Evolutionary conservation across 1,140 invertebrate species (phyloP), one percentile per base, ranked within the genome.

Genomic region (Arion vulgaris): DNA sequence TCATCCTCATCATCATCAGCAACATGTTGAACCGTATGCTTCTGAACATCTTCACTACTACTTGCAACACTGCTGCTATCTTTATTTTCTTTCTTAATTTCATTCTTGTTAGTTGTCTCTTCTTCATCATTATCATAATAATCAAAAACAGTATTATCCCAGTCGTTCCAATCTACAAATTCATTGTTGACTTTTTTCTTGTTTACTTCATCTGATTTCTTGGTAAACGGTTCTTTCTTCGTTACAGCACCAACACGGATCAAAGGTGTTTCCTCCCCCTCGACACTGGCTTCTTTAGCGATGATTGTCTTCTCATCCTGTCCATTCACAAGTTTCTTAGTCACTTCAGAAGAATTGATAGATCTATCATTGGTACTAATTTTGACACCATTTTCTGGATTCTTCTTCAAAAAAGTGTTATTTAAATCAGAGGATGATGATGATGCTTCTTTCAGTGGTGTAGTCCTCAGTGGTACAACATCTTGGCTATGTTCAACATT

Each of bases 101-200:
- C 28, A 2, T 66, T 26, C 2, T 57, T 66, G 32, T 32, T 28
- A 66, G n/a, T n/a, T n/a, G n/a, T n/a, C n/a, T n/a, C 28, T 13
- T 78, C 53, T 5, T 78, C 62, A 28, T 80, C 78, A 49, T 80
- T 39, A 19, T 80, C 62, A 32, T 71, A 80, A 32, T 51, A 32
- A 32, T 80, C 78, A 80, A 80, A 80, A 1, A 34, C 26, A 49
- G 78, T 49, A 32, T 38, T 71, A 28, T 80, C 66, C 78, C 78
- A 80, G 68, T 71, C 78, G 13, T 11, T 23, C 78, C 78, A 80
- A 41, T 80, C 78, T 1, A 80, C 78, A 71, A 80, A 80, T 0
- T 78, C 62, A 26, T n/a, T n/a, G 26, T 32, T n/a, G 45, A n/a
- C 4, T 23, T 68, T 78, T 57, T 78, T 78, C 1, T 7, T 49